Base-by-base conservation (phyloP, 1,140 invertebrate genomes). In the Caenorhabditis elegans region DNA sequence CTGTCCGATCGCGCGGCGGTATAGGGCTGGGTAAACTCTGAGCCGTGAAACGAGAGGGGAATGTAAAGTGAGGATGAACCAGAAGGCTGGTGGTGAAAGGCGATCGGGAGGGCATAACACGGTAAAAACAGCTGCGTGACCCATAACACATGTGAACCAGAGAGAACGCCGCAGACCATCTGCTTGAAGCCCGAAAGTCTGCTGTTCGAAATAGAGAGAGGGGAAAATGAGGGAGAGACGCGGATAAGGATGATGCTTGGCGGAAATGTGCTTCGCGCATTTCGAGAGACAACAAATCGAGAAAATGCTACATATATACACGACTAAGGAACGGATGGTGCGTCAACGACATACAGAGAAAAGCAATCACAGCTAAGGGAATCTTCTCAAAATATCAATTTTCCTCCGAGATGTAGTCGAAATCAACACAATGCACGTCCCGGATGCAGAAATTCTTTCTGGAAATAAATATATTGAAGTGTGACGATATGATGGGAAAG, bases 101-200 rank as follows among this genome's bases (percentile, higher is more conserved):
- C 34, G 60, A 34, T 19, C 10, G 24, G 39, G 39, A 43, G 34
- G 53, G 53, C 53, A 60, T 43, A 28, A 70, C 60, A 11, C 60
- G 60, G 60, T 70, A 70, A 70, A 70, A 70, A 24, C 60, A 70
- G 60, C 60, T 70, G 60, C 60, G 6, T 70, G 60, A 70, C 60
- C 60, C 60, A 53, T 22, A 53, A 22, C 49, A 70, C 19, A 43
- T 31, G 53, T 60, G 53, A 60, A 28, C 53, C 53, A 34, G 31
- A 34, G 15, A 10, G 53, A 34, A 60, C 26, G 17, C 13, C 4
- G 28, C 13, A 60, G 26, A 15, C 26, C 60, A 70, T 70, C 60
- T 70, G 60, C 60, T 43, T 34, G 19, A 70, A 5, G 34, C 60
- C 15, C 8, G 17, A 39, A 60, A 34, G 53, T 60, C n/a, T 70